Conservation (phyloP, 1,140 invertebrate genomes). For the Thaumatotibia leucotreta region DNA sequence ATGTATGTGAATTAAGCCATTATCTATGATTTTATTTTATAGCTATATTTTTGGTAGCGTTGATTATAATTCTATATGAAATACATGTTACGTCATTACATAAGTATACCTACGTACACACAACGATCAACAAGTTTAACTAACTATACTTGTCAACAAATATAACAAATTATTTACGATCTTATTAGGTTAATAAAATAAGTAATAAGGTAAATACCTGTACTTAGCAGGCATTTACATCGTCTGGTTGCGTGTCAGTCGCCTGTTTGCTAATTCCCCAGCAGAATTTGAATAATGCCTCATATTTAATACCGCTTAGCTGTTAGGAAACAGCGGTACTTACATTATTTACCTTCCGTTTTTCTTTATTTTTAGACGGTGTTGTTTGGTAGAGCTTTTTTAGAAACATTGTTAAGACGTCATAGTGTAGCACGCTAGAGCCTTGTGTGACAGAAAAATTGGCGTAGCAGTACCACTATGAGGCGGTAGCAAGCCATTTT, state of each 20-base stretch:
- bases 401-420: neutral
- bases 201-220: neutral
- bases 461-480: neutral
- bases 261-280: conserved; percentile 2
- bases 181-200: neutral
- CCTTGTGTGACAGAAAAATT: neutral
- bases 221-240: neutral
- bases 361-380: neutral
- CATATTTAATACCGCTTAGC: conserved; percentile 10
- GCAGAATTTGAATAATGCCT: conserved; percentile 7
- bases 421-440: neutral
- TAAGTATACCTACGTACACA: neutral
- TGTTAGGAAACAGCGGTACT: neutral
- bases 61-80: no score
- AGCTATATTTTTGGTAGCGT: no score
- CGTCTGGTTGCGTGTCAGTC: neutral
- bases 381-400: neutral
- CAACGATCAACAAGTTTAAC: neutral
- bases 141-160: neutral
- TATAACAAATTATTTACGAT: neutral
- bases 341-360: neutral
- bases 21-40: no score
- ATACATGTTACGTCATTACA: no score
- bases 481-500: neutral
- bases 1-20: no score